These are phyloP conservation scores for Rhorus exstirpatorius DNA, from an alignment of 2,888 invertebrate species.

Conservation along the genomic window DNA sequence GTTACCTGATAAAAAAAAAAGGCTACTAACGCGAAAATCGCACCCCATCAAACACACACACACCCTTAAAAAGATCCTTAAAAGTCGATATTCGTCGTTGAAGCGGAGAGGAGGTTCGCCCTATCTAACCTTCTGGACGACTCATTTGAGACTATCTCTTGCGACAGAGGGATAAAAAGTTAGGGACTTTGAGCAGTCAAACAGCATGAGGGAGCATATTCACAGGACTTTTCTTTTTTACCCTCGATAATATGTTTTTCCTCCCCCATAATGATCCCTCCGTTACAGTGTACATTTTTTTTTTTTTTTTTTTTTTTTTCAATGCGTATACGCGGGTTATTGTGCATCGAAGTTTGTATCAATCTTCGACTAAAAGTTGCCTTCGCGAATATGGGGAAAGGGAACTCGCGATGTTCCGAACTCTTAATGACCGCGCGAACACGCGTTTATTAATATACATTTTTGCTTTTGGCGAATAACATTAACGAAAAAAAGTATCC, in stretches of 20 bases:
- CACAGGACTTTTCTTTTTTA: slow-evolving; percentile 1
- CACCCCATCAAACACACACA: slow-evolving; percentile 21
- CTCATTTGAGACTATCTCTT: slow-evolving; percentile 52
- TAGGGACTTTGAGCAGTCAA: background rate
- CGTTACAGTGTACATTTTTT: background rate
- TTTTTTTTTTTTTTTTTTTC: too few relatives aligned
- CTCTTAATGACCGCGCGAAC: slow-evolving; percentile 37
- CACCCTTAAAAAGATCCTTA: slow-evolving; percentile 47
- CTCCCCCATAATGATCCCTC: slow-evolving; percentile 26
- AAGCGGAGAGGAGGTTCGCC: slow-evolving; percentile 23
- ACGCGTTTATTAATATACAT: slow-evolving; percentile 10
- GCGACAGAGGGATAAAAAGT: slow-evolving; percentile 32
- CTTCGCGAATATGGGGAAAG: background rate
- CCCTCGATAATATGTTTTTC: background rate
- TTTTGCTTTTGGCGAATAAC: background rate
- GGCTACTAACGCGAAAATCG: slow-evolving; percentile 45
- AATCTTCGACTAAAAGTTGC: slow-evolving; percentile 18
- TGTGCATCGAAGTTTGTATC: slow-evolving; percentile 15
- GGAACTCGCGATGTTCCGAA: slow-evolving; percentile 1
- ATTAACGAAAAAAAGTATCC: too few relatives aligned
- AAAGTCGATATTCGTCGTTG: slow-evolving; percentile 41
- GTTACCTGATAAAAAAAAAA: slow-evolving; percentile 52
- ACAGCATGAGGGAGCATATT: slow-evolving; percentile 22
- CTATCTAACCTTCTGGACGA: slow-evolving; percentile 59
- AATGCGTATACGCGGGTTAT: slow-evolving; percentile 1